Conservation (phyloP, 2,888 invertebrate genomes). For the Tachina fera region DNA sequence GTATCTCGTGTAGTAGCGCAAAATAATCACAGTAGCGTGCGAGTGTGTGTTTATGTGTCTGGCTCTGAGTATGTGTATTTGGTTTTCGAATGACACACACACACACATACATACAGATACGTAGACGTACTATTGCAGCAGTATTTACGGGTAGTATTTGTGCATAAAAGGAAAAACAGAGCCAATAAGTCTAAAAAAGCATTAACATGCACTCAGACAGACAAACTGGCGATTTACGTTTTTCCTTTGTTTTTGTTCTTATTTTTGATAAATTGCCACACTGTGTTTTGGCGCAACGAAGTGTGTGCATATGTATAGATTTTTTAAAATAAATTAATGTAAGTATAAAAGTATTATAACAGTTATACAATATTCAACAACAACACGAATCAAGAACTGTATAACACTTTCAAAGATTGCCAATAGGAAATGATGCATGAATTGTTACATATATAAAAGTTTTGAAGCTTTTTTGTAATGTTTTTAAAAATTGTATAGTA, state of each 20-base stretch:
- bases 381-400: too few relatives aligned
- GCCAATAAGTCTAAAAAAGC: constrained; percentile 60
- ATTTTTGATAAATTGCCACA: constrained; percentile 33
- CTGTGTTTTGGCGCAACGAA: not conserved
- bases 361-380: too few relatives aligned
- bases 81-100: constrained; percentile 22
- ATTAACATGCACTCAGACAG: not conserved
- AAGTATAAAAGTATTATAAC: too few relatives aligned
- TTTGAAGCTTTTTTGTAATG: too few relatives aligned
- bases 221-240: constrained; percentile 9
- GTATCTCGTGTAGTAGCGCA: constrained; percentile 13
- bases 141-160: constrained; percentile 1
- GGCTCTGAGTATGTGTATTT: not conserved
- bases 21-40: not conserved
- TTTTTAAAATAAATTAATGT: too few relatives aligned
- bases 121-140: constrained; percentile 1
- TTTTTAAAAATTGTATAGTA: too few relatives aligned
- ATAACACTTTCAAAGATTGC: too few relatives aligned
- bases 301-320: not conserved
- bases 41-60: not conserved
- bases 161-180: constrained; percentile 29
- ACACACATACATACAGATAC: not conserved
- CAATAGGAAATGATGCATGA: too few relatives aligned
- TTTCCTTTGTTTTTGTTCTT: constrained; percentile 18
- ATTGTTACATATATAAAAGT: too few relatives aligned